Evolutionary conservation across 1,140 invertebrate species (phyloP).

Genomic region (Propsilocerus akamusi): DNA sequence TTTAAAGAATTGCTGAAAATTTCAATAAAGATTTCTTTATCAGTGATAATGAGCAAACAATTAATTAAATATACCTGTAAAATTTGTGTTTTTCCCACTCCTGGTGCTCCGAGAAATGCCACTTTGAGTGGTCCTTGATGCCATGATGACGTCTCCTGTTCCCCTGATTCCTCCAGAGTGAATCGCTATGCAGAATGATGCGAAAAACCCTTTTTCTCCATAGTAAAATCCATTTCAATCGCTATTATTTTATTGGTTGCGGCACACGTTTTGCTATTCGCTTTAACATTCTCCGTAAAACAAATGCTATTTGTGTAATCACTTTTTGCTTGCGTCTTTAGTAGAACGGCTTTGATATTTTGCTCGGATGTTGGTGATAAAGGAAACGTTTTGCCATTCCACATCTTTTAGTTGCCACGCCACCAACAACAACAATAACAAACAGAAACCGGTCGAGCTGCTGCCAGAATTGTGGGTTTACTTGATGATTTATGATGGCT

Average conservation of each 20-base stretch:
- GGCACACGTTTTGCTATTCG: conserved; percentile 7
- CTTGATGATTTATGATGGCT: too few relatives aligned
- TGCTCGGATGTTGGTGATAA: background rate
- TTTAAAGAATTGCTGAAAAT: conserved; percentile 24
- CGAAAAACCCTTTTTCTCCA: conserved; percentile 25
- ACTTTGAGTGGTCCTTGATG: conserved; percentile 52
- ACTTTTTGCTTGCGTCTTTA: background rate
- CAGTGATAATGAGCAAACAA: conserved; percentile 14
- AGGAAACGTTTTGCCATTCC: background rate
- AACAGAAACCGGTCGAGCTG: too few relatives aligned
- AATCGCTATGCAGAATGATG: conserved; percentile 20
- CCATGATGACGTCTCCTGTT: conserved; percentile 21
- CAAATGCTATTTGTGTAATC: background rate
- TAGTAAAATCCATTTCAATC: conserved; percentile 25
- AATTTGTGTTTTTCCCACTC: conserved; percentile 64
- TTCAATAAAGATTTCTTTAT: conserved; percentile 8
- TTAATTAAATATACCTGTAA: conserved; percentile 39
- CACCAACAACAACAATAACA: too few relatives aligned
- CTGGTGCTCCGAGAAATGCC: conserved; percentile 54
- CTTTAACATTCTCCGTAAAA: background rate
- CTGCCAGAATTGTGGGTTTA: too few relatives aligned
- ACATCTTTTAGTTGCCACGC: too few relatives aligned
- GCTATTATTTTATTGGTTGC: conserved; percentile 14
- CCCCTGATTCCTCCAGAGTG: conserved; percentile 27
- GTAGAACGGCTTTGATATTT: background rate